Conservation (phyloP, 2,113 vertebrate species). For the Turnix velox region DNA sequence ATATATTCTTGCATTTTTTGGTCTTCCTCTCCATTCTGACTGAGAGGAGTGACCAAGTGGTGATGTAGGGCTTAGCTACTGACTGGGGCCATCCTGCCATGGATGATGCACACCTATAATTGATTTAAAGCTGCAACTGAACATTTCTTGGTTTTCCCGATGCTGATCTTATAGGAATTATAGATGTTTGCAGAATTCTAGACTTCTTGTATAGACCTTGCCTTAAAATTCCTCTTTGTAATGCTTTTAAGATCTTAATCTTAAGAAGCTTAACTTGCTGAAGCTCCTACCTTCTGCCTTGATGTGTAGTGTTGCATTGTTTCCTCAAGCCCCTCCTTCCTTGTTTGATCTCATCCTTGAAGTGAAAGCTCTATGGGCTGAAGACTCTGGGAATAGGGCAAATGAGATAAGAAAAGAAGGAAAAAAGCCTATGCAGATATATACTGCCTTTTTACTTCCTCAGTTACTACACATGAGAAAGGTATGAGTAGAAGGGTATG, state of each 20-base stretch:
- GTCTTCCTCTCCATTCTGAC: background rate
- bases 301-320: background rate
- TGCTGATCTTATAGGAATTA: background rate
- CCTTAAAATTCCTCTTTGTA: background rate
- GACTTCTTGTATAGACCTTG: background rate
- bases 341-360: background rate
- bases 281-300: background rate
- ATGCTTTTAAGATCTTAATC: background rate
- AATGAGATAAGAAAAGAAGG: background rate
- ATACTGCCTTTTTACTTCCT: background rate
- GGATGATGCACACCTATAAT: background rate
- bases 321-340: background rate
- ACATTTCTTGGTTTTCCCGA: background rate
- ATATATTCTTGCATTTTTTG: background rate
- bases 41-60: background rate
- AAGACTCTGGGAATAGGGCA: background rate
- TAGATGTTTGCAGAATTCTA: background rate
- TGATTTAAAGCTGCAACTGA: background rate
- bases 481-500: background rate
- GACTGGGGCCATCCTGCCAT: background rate
- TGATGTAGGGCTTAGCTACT: background rate
- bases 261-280: background rate
- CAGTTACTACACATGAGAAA: background rate
- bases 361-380: background rate
- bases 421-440: background rate